Evolutionary conservation across 2,113 vertebrate species (phyloP).

Genomic region (Cyprinodon variegatus): DNA sequence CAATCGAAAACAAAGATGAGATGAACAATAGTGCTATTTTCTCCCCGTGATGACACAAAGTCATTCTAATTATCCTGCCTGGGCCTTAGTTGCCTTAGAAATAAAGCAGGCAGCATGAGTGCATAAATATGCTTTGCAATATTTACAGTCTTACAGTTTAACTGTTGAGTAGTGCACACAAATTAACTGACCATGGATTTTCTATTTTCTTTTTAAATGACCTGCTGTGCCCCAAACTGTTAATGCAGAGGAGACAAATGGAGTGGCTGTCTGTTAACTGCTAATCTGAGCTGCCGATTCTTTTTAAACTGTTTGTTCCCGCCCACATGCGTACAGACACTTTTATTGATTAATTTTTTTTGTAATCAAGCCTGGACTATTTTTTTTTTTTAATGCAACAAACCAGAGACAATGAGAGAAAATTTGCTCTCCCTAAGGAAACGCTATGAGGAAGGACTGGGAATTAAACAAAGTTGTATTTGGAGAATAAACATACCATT

Average conservation of each 20-base stretch:
- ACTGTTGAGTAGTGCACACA: not conserved
- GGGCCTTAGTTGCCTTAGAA: conserved; percentile 29
- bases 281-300: not conserved
- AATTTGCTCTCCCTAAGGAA: too few relatives aligned
- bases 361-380: too few relatives aligned
- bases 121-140: not conserved
- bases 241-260: not conserved
- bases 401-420: too few relatives aligned
- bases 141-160: not conserved
- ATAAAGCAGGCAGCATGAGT: not conserved
- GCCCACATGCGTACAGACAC: too few relatives aligned
- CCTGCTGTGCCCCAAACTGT: not conserved
- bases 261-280: not conserved
- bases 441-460: too few relatives aligned
- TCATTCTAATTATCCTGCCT: conserved; percentile 32
- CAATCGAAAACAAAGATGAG: conserved; percentile 50
- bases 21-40: conserved; percentile 67
- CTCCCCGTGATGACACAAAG: conserved; percentile 53
- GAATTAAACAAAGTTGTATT: too few relatives aligned
- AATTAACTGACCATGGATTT: not conserved
- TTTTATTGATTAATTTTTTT: too few relatives aligned
- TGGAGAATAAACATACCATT: too few relatives aligned
- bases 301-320: not conserved
- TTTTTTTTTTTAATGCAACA: too few relatives aligned
- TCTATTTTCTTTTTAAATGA: not conserved